These are phyloP conservation scores for Cephus nigrinus DNA, from an alignment of 2,888 invertebrate species.

Conservation along the genomic window DNA sequence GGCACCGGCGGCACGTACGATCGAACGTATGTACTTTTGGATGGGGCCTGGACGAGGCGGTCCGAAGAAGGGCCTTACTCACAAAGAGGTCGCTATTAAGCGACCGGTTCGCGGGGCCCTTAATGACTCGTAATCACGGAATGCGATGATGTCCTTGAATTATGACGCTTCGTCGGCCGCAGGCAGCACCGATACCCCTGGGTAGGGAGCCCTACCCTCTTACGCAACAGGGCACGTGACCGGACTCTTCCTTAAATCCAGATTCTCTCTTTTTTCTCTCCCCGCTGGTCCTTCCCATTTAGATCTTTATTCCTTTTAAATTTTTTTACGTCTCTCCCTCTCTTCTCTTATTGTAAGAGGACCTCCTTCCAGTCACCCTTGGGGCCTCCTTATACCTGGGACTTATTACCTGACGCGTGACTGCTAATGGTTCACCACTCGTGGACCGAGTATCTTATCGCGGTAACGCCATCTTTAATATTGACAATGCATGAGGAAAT, in stretches of 20 bases:
- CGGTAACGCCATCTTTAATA: neutral
- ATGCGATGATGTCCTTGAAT: constrained; percentile 51
- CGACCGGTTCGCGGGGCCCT: constrained; percentile 53
- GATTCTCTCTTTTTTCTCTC: constrained; percentile 19
- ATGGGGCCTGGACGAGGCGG: constrained; percentile 6
- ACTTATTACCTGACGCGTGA: neutral
- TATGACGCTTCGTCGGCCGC: constrained; percentile 40
- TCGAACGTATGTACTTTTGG: constrained; percentile 17
- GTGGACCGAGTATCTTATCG: neutral
- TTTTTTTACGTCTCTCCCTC: neutral
- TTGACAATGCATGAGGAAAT: neutral
- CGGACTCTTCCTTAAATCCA: constrained; percentile 37
- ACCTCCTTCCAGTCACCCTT: neutral
- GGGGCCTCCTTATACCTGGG: constrained; percentile 7
- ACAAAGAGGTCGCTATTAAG: constrained; percentile 43
- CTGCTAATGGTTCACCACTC: neutral
- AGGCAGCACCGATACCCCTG: neutral
- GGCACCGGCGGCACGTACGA: constrained; percentile 11
- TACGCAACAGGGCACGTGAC: constrained; percentile 8
- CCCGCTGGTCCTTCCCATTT: neutral
- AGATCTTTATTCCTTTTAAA: neutral
- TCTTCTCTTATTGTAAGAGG: neutral
- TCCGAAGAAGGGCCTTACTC: constrained; percentile 16
- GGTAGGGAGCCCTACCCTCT: neutral
- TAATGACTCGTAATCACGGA: constrained; percentile 58